Evolutionary conservation across 2,113 vertebrate species (phyloP).

Genomic region (Neofelis nebulosa): DNA sequence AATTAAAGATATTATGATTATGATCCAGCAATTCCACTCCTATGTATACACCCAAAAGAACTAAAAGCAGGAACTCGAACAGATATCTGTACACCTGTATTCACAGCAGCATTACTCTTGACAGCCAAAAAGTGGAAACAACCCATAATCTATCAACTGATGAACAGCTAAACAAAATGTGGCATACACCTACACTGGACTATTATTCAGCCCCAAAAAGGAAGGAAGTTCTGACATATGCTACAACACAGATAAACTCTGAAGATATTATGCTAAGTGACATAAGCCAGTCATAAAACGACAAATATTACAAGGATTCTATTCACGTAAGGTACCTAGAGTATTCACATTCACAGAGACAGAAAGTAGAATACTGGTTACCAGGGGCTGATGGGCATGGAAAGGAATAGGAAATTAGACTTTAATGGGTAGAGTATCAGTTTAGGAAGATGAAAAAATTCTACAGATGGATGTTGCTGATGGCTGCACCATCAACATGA

Average conservation of each 20-base stretch:
- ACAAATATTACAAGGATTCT: neutral
- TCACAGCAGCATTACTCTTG: neutral
- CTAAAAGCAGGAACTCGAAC: neutral
- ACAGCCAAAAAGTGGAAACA: neutral
- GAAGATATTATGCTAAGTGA: neutral
- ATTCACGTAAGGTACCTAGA: neutral
- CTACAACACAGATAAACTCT: neutral
- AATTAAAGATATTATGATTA: neutral
- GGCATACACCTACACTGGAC: neutral
- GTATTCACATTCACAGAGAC: neutral
- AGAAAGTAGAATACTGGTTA: neutral
- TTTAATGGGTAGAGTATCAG: neutral
- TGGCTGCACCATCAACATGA: neutral
- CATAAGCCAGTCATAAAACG: neutral
- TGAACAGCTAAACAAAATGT: neutral
- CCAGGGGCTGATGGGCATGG: neutral
- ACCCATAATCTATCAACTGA: neutral
- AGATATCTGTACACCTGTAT: neutral
- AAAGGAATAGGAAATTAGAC: neutral
- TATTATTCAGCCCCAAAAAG: neutral
- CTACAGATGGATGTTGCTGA: neutral
- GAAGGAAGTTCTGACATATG: neutral
- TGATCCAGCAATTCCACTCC: neutral
- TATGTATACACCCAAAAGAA: neutral
- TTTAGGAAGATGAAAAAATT: neutral